These are phyloP conservation scores for Actenoides lindsayi DNA, from an alignment of 2,113 vertebrate genomes.

Conservation along the genomic window DNA sequence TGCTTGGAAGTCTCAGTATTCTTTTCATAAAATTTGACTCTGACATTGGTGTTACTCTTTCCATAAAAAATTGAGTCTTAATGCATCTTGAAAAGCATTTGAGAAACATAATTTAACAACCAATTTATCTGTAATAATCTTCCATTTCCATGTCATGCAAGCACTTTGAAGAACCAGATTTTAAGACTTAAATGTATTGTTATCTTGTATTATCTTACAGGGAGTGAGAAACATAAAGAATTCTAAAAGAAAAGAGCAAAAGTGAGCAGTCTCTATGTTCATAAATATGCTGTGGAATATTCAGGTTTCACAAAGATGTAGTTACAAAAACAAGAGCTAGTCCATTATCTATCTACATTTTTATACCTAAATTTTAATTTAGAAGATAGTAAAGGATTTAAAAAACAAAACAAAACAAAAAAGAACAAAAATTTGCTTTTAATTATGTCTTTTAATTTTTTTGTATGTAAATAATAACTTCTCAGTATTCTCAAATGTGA, in stretches of 20 bases:
- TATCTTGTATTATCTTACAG: neutral
- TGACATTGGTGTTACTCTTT: neutral
- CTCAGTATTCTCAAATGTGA: neutral
- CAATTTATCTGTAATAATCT: neutral
- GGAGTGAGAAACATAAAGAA: neutral
- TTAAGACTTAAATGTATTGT: neutral
- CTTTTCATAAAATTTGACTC: neutral
- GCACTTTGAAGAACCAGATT: neutral
- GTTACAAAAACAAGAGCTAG: neutral
- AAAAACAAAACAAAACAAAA: neutral
- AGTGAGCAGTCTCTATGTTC: neutral
- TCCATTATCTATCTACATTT: neutral
- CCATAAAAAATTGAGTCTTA: neutral
- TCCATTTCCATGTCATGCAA: neutral
- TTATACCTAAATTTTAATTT: neutral
- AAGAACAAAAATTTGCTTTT: fast-evolving
- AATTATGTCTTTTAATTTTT: neutral
- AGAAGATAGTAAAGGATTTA: neutral
- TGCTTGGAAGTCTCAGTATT: neutral
- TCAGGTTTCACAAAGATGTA: neutral
- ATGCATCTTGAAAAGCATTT: neutral
- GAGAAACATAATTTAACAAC: neutral
- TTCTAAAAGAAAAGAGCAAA: neutral
- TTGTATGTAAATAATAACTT: neutral
- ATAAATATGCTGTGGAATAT: neutral